Evolutionary conservation across 2,888 invertebrate species (phyloP).

Genomic region (Tipula lateralis): DNA sequence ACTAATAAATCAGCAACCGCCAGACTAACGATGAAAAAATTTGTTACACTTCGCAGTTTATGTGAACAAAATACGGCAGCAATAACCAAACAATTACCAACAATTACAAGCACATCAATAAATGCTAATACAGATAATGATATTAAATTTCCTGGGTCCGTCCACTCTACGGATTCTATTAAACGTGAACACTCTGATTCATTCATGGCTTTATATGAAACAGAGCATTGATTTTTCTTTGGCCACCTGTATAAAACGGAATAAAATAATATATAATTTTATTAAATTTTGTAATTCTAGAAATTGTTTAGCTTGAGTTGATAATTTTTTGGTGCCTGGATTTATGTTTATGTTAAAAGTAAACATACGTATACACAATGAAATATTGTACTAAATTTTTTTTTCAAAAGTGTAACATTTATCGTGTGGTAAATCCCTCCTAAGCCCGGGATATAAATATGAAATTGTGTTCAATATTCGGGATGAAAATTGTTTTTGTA

Average conservation of each 20-base stretch:
- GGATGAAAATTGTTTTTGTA: background rate
- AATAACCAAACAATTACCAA: constrained; percentile 87
- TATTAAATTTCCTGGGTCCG: constrained; percentile 69
- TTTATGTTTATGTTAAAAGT: too few relatives aligned
- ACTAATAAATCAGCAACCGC: constrained; percentile 94
- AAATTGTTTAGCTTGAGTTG: background rate
- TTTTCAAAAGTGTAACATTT: background rate
- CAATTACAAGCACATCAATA: constrained; percentile 83
- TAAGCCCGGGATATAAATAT: background rate
- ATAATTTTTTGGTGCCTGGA: too few relatives aligned
- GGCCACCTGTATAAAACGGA: constrained; percentile 42
- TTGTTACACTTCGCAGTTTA: constrained; percentile 91
- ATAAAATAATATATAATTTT: background rate
- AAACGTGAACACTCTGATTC: constrained; percentile 75
- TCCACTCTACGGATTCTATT: constrained; percentile 76
- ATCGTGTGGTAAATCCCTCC: background rate
- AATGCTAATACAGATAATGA: constrained; percentile 73
- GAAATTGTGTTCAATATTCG: background rate
- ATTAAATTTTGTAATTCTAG: background rate
- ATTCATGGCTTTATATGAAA: constrained; percentile 61
- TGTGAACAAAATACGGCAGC: constrained; percentile 86
- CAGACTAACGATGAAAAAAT: constrained; percentile 93
- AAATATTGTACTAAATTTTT: too few relatives aligned
- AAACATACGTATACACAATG: too few relatives aligned
- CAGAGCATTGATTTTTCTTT: constrained; percentile 9